A percentile compares a stretch with the other conserved stretches of the same genome.
phyloP scores from a whole-genome alignment of 2,113 vertebrate species.

The Neolamprologus cancellatus region DNA sequence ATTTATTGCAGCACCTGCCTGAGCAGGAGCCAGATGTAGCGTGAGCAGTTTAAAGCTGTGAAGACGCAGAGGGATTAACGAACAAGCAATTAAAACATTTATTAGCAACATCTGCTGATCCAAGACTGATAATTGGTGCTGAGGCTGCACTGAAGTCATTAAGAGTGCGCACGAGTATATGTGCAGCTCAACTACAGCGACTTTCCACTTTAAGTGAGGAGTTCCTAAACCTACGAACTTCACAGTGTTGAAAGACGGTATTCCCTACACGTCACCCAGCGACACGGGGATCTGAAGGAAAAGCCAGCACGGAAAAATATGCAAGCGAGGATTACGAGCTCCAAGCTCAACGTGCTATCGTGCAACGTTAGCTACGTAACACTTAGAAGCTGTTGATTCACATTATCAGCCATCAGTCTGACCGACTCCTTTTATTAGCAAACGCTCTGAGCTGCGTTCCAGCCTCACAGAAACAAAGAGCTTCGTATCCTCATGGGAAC shows the following conservation, averaged over 20 bases:
- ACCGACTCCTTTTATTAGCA: neutral
- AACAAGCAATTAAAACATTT: conserved; percentile 14
- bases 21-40: neutral
- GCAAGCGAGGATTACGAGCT: neutral
- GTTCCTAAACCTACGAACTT: neutral
- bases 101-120: conserved; percentile 16
- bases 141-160: neutral
- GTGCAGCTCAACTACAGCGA: neutral
- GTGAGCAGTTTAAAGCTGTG: neutral
- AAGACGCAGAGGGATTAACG: neutral
- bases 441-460: neutral
- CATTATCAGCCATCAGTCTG: neutral
- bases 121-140: neutral
- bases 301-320: neutral
- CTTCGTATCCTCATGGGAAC: neutral
- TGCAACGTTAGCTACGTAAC: neutral
- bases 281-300: neutral
- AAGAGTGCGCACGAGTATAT: neutral
- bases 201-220: neutral
- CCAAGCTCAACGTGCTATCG: neutral
- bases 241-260: neutral
- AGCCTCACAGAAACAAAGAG: neutral
- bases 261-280: neutral
- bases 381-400: neutral
- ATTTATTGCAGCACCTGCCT: neutral